These are phyloP conservation scores for Geodia barretti DNA, from an alignment of 37 sponge, comb jelly and placozoan genomes.

Conservation along the genomic window DNA sequence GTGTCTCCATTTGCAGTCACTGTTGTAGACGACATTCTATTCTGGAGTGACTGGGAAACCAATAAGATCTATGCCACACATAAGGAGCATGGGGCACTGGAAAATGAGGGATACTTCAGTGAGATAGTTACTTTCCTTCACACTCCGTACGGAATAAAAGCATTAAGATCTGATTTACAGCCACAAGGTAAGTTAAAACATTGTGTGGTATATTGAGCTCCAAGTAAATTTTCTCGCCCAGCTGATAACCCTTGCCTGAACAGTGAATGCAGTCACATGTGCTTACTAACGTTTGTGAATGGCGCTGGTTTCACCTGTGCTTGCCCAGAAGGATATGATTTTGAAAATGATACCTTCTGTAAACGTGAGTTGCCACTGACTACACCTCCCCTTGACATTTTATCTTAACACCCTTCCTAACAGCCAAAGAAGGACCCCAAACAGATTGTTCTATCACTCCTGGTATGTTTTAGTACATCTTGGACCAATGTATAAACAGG, in stretches of 20 bases:
- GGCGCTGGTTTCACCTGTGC: slow-evolving; percentile 37
- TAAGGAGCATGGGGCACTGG: neutral
- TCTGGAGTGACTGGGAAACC: slow-evolving; percentile 72
- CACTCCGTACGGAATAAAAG: slow-evolving; percentile 36
- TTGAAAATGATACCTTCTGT: neutral
- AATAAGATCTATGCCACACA: slow-evolving; percentile 25
- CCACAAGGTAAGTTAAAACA: neutral
- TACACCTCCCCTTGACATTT: too few species aligned
- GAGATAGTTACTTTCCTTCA: neutral
- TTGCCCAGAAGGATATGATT: slow-evolving; percentile 40
- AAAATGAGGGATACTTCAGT: neutral
- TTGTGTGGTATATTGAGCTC: neutral
- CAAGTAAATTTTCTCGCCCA: slow-evolving; percentile 4
- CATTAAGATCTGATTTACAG: slow-evolving; percentile 8
- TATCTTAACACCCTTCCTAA: neutral
- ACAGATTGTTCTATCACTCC: neutral
- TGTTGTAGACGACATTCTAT: slow-evolving; percentile 40
- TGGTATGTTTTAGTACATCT: too few species aligned
- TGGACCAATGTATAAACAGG: neutral
- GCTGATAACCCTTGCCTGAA: slow-evolving; percentile 53
- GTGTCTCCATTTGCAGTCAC: slow-evolving; percentile 61
- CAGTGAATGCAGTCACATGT: slow-evolving; percentile 64
- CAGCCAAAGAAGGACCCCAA: neutral
- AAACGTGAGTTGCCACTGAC: neutral
- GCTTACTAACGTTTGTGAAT: slow-evolving; percentile 25